Conservation (phyloP, 1,140 invertebrate species). For the Brachionus manjavacas region DNA sequence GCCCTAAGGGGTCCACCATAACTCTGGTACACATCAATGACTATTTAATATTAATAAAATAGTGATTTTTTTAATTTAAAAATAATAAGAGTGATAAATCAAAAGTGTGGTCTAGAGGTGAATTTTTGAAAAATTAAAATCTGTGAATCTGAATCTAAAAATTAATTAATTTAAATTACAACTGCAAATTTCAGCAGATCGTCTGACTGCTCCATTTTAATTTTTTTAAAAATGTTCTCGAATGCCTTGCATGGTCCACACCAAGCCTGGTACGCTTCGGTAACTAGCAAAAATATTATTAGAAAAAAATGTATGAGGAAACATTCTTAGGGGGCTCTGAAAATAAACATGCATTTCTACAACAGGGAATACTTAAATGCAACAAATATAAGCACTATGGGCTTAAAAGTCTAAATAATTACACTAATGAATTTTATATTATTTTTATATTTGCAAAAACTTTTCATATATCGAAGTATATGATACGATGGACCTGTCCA, state of each 20-base stretch:
- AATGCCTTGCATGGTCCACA: conserved; percentile 80
- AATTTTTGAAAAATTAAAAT: neutral
- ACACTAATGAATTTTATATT: conserved; percentile 1
- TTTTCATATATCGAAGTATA: neutral
- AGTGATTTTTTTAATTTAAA: neutral
- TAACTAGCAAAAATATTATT: conserved; percentile 62
- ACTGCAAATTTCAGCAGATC: conserved; percentile 72
- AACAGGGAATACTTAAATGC: neutral
- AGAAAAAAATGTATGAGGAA: neutral
- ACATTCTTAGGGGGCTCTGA: neutral
- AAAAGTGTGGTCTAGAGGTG: neutral
- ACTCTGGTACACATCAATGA: conserved; percentile 80
- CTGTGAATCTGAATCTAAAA: neutral
- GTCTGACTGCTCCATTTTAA: conserved; percentile 80
- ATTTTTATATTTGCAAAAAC: neutral
- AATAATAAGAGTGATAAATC: neutral
- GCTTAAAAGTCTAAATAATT: neutral
- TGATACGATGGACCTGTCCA: conserved; percentile 34
- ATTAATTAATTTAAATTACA: conserved; percentile 59
- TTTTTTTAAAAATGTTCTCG: conserved; percentile 76
- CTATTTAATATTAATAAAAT: conserved; percentile 56
- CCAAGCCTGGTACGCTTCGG: conserved; percentile 87
- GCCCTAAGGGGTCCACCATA: conserved; percentile 84
- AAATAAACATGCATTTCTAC: neutral
- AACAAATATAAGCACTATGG: neutral